Conservation (phyloP, 2,888 invertebrate species). For the Aphrophora alni region DNA sequence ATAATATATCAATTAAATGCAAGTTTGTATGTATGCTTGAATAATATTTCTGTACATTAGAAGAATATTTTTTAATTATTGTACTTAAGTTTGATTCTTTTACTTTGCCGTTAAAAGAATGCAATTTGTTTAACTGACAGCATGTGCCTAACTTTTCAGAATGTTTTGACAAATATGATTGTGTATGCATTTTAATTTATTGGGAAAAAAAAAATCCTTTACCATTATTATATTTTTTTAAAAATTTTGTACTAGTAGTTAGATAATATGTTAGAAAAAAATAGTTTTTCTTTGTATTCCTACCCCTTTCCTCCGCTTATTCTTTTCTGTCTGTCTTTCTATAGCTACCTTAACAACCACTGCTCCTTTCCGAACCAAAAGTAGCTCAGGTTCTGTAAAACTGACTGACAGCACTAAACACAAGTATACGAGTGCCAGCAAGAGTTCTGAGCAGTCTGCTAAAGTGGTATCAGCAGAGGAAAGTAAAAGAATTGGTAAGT, state of each 20-base stretch:
- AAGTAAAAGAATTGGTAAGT: background rate
- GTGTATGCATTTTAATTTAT: background rate
- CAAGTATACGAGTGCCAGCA: background rate
- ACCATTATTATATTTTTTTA: background rate
- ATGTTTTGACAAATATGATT: background rate
- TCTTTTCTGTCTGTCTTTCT: slow-evolving; percentile 58
- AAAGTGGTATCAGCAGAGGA: background rate
- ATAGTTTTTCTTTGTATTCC: background rate
- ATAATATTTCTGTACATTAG: background rate
- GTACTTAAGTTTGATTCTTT: too few relatives aligned
- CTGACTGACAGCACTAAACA: slow-evolving; percentile 13
- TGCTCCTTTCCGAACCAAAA: slow-evolving; percentile 73
- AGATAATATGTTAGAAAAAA: background rate
- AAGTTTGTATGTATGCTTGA: background rate
- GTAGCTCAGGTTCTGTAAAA: slow-evolving; percentile 57
- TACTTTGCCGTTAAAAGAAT: background rate
- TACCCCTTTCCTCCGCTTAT: background rate
- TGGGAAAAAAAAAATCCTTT: background rate
- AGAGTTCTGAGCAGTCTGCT: background rate
- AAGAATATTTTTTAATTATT: background rate
- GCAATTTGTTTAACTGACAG: background rate
- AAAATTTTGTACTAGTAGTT: too few relatives aligned
- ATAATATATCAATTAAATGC: background rate
- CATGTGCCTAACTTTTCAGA: background rate
- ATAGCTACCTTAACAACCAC: slow-evolving; percentile 78